phyloP scores from a whole-genome alignment of 2,797 vertebrate genomes.

The Meriones psammophilus region DNA sequence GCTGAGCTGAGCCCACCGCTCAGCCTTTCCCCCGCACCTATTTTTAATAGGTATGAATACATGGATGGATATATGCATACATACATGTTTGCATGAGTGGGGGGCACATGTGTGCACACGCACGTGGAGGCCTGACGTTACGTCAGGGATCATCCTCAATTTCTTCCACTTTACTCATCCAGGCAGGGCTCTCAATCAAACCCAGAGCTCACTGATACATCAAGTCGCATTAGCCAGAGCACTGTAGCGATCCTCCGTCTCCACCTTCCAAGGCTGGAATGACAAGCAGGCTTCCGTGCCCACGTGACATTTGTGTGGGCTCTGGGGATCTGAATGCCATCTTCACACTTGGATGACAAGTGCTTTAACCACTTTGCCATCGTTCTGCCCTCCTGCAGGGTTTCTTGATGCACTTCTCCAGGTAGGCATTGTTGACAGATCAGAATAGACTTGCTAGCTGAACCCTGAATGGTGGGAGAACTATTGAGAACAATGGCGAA shows the following conservation, averaged over 20 bases:
- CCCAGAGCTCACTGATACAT: background rate
- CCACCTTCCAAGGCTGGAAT: background rate
- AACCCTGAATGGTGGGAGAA: background rate
- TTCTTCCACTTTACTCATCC: background rate
- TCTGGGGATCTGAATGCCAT: background rate
- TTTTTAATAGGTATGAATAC: background rate
- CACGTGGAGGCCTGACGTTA: background rate
- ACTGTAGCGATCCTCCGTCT: background rate
- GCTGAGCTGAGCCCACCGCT: background rate
- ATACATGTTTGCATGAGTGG: background rate
- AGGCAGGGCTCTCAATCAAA: background rate
- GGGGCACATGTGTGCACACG: background rate
- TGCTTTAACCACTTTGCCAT: background rate
- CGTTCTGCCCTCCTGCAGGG: background rate
- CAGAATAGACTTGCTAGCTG: background rate
- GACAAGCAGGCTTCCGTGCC: background rate
- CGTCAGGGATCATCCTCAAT: background rate
- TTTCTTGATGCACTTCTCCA: background rate
- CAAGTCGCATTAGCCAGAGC: background rate
- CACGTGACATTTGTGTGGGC: background rate
- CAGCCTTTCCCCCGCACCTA: background rate
- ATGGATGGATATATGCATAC: too few species aligned
- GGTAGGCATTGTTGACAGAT: accelerated
- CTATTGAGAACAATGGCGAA: background rate
- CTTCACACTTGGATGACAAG: background rate